Evolutionary conservation across 2,888 invertebrate species (phyloP).

Genomic region (Caenorhabditis zanzibari): DNA sequence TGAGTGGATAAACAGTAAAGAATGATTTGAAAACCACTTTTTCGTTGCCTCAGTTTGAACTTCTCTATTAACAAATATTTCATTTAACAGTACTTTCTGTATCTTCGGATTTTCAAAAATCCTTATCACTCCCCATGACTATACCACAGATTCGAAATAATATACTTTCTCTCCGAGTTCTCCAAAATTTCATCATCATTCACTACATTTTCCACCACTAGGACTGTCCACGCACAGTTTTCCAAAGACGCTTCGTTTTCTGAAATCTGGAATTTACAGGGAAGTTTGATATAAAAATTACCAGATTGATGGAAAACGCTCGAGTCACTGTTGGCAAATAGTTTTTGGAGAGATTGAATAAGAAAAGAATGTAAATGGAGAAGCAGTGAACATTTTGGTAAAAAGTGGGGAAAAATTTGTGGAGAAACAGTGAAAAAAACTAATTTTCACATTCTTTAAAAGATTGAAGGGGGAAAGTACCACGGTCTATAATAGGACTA

Average conservation of each 20-base stretch:
- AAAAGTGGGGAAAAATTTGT: no score
- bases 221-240: slow-evolving; percentile 52
- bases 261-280: neutral
- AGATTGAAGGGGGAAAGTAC: no score
- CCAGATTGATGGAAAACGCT: slow-evolving; percentile 55
- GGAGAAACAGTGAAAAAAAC: no score
- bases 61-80: no score
- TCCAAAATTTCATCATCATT: slow-evolving; percentile 15
- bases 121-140: slow-evolving; percentile 47
- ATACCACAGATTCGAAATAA: slow-evolving; percentile 56
- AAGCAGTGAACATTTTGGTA: slow-evolving; percentile 39
- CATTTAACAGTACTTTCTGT: no score
- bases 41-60: no score
- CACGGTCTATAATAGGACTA: no score
- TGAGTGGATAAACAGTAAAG: no score
- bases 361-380: slow-evolving; percentile 38
- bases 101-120: no score
- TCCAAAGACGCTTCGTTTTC: slow-evolving; percentile 52
- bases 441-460: no score
- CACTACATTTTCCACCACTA: slow-evolving; percentile 18
- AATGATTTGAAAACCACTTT: no score
- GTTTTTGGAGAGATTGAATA: slow-evolving; percentile 35
- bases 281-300: neutral
- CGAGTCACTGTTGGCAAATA: slow-evolving; percentile 12
- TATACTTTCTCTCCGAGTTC: slow-evolving; percentile 27